Evolutionary conservation across 2,888 invertebrate species (phyloP), one percentile per base, ranked within the genome.

Genomic region (Hofmannophila pseudospretella): DNA sequence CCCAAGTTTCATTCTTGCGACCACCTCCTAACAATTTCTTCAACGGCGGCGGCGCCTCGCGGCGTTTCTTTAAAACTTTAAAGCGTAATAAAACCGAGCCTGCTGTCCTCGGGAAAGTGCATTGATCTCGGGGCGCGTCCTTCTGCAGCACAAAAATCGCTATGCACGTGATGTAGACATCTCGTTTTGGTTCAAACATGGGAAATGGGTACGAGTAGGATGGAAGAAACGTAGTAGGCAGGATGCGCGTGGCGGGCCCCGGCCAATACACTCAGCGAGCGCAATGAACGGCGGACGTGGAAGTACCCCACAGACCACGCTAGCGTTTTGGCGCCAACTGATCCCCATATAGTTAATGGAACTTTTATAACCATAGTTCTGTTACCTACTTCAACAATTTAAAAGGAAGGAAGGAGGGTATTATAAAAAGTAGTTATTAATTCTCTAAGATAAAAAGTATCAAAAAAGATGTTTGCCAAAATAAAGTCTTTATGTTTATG

Each of bases 191-290:
- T 62, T 48, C 48, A 52, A 54, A 55, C 49, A 47, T 41, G 45
- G 55, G 51, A 49, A 49, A 47, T 51, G 54, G 44, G 77, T 68
- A 71, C 50, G 77, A 84, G 69, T 54, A 65, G 72, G 85, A 85
- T 54, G 64, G 60, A 66, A 69, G 54, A 65, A 63, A 58, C 70
- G 75, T 76, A 77, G 78, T 72, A 79, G 74, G 76, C 85, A 84
- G 84, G 84, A 84, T 82, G 81, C 79, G 80, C 79, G 77, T 77
- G 74, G 76, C 74, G 70, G 65, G 65, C 61, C 64, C 70, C 80
- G 84, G 85, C 70, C 86, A 82, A 86, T 85, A 85, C 86, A 80
- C 86, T 76, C 84, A 65, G 67, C 70, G 79, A 59, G 85, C 84
- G 81, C 85, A 85, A 78, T 85, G 85, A 84, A 85, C 85, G 81